Conservation (phyloP, 1,140 invertebrate genomes). For the Drosophila pseudoobscura region DNA sequence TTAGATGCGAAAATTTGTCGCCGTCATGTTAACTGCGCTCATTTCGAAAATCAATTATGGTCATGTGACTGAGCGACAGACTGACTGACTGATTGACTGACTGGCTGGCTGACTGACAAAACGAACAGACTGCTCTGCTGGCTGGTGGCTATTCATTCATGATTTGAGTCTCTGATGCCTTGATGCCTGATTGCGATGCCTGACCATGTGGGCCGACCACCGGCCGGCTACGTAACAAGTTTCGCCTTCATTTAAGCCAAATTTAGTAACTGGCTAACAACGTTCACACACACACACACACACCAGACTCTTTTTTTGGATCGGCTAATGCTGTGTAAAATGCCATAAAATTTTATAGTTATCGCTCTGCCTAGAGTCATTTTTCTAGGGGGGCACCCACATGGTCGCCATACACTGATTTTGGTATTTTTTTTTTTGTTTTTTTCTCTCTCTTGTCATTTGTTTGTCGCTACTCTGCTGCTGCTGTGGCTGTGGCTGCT, state of each 20-base stretch:
- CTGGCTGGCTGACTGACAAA: conserved; percentile 8
- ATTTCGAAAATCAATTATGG: conserved; percentile 76
- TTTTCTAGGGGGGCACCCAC: conserved; percentile 70
- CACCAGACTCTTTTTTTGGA: conserved; percentile 40
- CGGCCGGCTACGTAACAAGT: conserved; percentile 79
- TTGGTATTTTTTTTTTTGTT: conserved; percentile 19
- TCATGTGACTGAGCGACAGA: conserved; percentile 31
- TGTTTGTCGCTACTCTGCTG: conserved; percentile 4
- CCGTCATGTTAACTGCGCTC: conserved; percentile 66
- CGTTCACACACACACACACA: conserved; percentile 52
- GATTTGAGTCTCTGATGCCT: conserved; percentile 51
- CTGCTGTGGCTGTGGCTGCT: not conserved
- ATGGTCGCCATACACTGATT: conserved; percentile 33
- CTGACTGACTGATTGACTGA: conserved; percentile 18
- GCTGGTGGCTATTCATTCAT: conserved; percentile 70
- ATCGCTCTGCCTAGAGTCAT: conserved; percentile 57
- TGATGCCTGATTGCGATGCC: not conserved
- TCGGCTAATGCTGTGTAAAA: conserved; percentile 61
- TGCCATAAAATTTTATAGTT: conserved; percentile 59
- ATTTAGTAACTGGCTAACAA: conserved; percentile 78
- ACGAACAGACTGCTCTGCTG: conserved; percentile 40
- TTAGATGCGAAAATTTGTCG: conserved; percentile 68
- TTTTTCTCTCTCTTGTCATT: conserved; percentile 9
- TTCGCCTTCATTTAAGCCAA: conserved; percentile 79
- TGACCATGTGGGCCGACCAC: conserved; percentile 66